A percentile compares a stretch with the other conserved stretches of the same genome.
phyloP scores from a whole-genome alignment of 2,797 vertebrate genomes.

The Glossophaga mutica region DNA sequence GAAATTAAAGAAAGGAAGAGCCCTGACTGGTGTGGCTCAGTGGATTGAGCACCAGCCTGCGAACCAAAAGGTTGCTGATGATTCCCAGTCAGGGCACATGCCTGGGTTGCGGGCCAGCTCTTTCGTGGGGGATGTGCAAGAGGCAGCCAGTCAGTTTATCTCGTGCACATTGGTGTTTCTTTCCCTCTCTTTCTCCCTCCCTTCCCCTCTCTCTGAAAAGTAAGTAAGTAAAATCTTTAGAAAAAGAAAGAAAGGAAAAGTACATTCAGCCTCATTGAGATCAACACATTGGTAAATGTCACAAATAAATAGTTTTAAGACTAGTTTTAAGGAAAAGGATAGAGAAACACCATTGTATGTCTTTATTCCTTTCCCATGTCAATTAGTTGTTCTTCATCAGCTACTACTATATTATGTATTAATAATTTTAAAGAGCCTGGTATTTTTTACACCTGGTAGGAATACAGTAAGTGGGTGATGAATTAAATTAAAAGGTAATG shows the following conservation, averaged over 20 bases:
- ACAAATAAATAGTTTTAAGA: not conserved
- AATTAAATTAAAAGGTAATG: not conserved
- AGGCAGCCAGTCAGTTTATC: too few relatives aligned
- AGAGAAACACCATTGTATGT: not conserved
- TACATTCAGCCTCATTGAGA: not conserved
- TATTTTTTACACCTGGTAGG: not conserved
- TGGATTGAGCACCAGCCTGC: too few relatives aligned
- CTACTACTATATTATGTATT: not conserved
- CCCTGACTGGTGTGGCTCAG: too few relatives aligned
- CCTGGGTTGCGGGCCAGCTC: too few relatives aligned
- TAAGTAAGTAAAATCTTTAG: not conserved
- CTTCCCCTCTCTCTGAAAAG: too few relatives aligned
- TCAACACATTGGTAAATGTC: not conserved
- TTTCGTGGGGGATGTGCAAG: too few relatives aligned
- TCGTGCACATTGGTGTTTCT: too few relatives aligned
- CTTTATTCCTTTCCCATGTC: not conserved
- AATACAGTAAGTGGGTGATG: not conserved
- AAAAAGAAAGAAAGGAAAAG: not conserved
- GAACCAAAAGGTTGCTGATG: too few relatives aligned
- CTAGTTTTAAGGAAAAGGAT: not conserved
- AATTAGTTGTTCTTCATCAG: not conserved
- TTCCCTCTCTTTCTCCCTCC: too few relatives aligned
- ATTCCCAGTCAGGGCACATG: too few relatives aligned
- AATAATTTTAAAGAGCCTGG: not conserved
- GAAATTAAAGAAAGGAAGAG: not conserved